Base-by-base conservation (phyloP, 2,888 invertebrate species). In the Clistopyga incitator region DNA sequence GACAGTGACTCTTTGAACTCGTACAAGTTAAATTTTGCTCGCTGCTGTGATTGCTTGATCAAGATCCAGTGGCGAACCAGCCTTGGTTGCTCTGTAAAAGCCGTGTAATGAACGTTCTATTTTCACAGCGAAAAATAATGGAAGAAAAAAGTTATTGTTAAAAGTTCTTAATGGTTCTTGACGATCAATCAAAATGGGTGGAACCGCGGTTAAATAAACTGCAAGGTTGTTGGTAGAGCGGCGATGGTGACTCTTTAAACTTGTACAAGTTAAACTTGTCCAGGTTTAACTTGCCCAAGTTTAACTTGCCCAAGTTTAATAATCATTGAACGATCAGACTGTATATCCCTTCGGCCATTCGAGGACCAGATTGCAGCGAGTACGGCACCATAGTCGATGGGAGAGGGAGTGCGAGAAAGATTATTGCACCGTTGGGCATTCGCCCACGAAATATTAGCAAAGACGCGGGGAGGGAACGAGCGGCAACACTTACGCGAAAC, bases 401-500 rank as follows among this genome's bases (percentile, higher is more conserved):
- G 34, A 59, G 59, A 34, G 68, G 29, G 20, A 74, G 71, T 64
- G 52, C 74, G 74, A 76, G 56, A 56, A 54, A 74, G 67, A 81
- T 72, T 68, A 78, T 79, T 65, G 59, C 65, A 76, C 61, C 83
- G 65, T 72, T 20, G 65, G 68, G 71, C 81, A 61, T 74, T 82
- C 34, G 18, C 50, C 65, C 54, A 18, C 68, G 68, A 68, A 78
- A 78, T 76, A 80, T 80, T 61, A 78, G 68, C 25, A 56, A 56
- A 25, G 70, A 68, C 64, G 23, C 54, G 45, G 45, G 59, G 4
- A 29, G 47, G 72, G 23, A 29, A n/a, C 23, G 54, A 10, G 45
- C 42, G 45, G 38, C 38, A 23, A 65, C 78, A 82, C 75, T 82
- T 78, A 65, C 13, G 18, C 56, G 42, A 61, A 85, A 84, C 70